Evolutionary conservation across 2,888 invertebrate species (phyloP).

Genomic region (Apodemia duryi): DNA sequence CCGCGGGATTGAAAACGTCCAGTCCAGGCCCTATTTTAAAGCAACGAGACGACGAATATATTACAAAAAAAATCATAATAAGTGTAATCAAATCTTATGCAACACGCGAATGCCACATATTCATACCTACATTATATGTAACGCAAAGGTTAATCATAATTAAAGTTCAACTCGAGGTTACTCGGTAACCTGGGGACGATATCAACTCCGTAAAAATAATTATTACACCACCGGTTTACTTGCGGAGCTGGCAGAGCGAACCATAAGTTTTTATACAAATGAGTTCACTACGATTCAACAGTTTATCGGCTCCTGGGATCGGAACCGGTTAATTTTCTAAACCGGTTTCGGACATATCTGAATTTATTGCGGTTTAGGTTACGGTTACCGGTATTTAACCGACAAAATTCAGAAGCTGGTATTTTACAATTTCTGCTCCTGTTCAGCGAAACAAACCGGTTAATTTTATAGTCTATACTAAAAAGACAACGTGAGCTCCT

Average conservation of each 20-base stretch:
- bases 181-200: neutral
- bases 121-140: neutral
- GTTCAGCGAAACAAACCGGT: too few relatives aligned
- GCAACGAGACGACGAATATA: neutral
- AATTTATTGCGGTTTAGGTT: too few relatives aligned
- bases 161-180: slow-evolving; percentile 7
- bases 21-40: neutral
- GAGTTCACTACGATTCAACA: neutral
- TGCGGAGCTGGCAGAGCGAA: neutral
- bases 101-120: slow-evolving; percentile 1
- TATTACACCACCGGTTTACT: too few relatives aligned
- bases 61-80: slow-evolving; percentile 3
- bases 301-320: too few relatives aligned
- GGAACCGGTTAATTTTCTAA: too few relatives aligned
- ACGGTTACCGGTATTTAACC: too few relatives aligned
- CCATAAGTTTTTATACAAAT: neutral
- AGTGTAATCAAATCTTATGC: neutral
- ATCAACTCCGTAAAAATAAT: neutral
- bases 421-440: too few relatives aligned
- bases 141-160: slow-evolving; percentile 6
- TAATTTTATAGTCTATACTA: too few relatives aligned
- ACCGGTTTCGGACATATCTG: too few relatives aligned
- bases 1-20: too few relatives aligned
- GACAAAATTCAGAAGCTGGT: too few relatives aligned
- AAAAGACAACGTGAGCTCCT: too few relatives aligned